Conservation (phyloP, 2,888 invertebrate species). For the Leucophora obtusa region DNA sequence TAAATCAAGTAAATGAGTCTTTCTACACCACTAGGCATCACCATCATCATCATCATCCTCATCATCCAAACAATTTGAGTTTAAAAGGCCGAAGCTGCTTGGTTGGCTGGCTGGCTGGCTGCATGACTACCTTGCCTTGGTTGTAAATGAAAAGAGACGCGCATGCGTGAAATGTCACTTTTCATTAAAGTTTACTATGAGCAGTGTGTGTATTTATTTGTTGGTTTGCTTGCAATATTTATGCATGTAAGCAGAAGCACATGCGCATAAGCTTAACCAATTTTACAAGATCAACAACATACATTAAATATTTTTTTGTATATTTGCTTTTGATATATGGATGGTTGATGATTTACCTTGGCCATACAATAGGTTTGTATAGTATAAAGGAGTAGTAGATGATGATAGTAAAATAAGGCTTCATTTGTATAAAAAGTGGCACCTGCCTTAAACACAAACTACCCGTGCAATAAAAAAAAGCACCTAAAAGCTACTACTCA, state of each 20-base stretch:
- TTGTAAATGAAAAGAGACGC: slow-evolving; percentile 61
- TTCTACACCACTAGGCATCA: slow-evolving; percentile 62
- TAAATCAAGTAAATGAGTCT: slow-evolving; percentile 69
- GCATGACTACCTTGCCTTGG: slow-evolving; percentile 8
- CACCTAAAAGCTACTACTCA: slow-evolving; percentile 22
- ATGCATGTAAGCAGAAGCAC: slow-evolving; percentile 50
- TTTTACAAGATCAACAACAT: slow-evolving; percentile 38
- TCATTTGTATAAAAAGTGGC: slow-evolving; percentile 37
- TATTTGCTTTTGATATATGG: neutral
- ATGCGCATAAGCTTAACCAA: slow-evolving; percentile 43
- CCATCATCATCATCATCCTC: slow-evolving; percentile 27
- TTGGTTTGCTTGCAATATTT: slow-evolving; percentile 23
- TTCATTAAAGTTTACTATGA: slow-evolving; percentile 71
- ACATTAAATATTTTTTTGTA: slow-evolving; percentile 12
- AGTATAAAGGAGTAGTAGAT: neutral
- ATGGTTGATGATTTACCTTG: slow-evolving; percentile 24
- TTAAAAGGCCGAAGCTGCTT: neutral
- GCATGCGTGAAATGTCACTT: slow-evolving; percentile 77
- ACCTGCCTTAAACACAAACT: slow-evolving; percentile 57
- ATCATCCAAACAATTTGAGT: neutral
- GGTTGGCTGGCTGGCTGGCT: slow-evolving; percentile 14
- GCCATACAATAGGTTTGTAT: neutral
- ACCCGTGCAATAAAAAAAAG: slow-evolving; percentile 1
- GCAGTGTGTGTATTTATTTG: slow-evolving; percentile 55
- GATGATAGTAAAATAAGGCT: slow-evolving; percentile 1